phyloP scores from a whole-genome alignment of 2,113 vertebrate species.

The Lamprologus ornatipinnis region DNA sequence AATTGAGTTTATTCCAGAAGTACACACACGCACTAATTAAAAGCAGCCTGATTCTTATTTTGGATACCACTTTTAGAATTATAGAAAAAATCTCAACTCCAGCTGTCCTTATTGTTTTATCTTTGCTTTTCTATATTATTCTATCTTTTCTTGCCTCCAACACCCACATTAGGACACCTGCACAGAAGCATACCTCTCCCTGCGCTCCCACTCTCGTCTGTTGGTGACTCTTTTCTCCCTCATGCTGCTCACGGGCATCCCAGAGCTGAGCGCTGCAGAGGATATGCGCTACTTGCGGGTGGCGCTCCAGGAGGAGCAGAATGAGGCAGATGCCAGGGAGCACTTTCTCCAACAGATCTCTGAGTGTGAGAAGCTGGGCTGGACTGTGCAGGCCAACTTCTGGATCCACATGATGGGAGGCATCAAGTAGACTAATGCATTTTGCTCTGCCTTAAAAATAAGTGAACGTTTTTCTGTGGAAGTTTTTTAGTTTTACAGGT shows the following conservation, averaged over 20 bases:
- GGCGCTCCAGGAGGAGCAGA: constrained; percentile 65
- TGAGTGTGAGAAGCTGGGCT: constrained; percentile 62
- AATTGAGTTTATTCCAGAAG: background rate
- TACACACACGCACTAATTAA: background rate
- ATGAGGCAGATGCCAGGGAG: constrained; percentile 50
- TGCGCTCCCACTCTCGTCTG: constrained; percentile 69
- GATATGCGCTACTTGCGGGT: constrained; percentile 73
- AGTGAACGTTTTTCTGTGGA: background rate
- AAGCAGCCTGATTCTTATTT: background rate
- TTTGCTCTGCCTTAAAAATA: background rate
- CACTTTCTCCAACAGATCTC: constrained; percentile 71
- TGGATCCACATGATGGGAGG: constrained; percentile 74
- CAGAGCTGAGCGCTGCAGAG: constrained; percentile 66
- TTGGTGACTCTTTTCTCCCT: constrained; percentile 76
- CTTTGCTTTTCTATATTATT: background rate
- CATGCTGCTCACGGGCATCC: constrained; percentile 77
- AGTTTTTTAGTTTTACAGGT: background rate
- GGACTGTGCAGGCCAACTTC: constrained; percentile 76
- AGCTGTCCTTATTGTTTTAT: background rate
- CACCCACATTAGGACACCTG: constrained; percentile 62
- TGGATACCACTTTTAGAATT: background rate
- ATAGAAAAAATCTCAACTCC: background rate
- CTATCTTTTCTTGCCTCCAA: background rate
- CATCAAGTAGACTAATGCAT: constrained; percentile 51
- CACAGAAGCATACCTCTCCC: constrained; percentile 68